Base-by-base conservation (phyloP, 2,113 vertebrate genomes). In the Patagioenas fasciata region DNA sequence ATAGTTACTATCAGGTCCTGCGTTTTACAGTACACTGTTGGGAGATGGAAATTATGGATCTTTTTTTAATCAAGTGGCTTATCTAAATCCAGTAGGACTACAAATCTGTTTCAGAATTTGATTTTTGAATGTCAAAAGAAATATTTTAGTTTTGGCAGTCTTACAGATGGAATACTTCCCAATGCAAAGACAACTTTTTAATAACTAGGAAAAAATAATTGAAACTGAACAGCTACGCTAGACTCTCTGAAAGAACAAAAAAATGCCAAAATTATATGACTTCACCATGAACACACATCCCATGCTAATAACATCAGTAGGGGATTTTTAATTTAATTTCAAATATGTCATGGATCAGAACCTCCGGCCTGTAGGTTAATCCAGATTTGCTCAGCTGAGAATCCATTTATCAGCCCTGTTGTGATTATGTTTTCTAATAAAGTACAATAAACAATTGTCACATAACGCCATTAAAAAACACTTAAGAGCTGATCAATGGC, bases 41-140 rank as follows among this genome's bases (percentile, higher is more conserved):
- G 65, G 67, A 91, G 42, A 71, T 11, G 9, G 72, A 73, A 85
- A 67, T 40, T 95, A 42, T 74, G 75, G 32, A 36, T 53, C 15
- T 0, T 53, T 96, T 96, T 90, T 81, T 57, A 86, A 88, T 86
- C 38, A 71, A 86, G 71, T 1, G 1, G 40, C 13, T 69, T 72
- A 84, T 69, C 48, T 69, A 67, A 84, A 78, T 29, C 85, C n/a
- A 44, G 28, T 13, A 89, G 75, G 80, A 91, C 64, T 80, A 79
- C 62, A 83, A 90, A 83, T 65, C 51, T 3, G 0, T 25, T 88
- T 67, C 61, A 94, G 53, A 61, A 81, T 84, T 90, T 57, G 28
- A 79, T 84, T 92, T 96, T 93, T 57, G 84, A 93, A 84, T 72
- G 50, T 74, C 75, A 84, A 40, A 93, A 60, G 61, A 86, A 91